Evolutionary conservation across 2,888 invertebrate species (phyloP).

Genomic region (Crocallis elinguaria): DNA sequence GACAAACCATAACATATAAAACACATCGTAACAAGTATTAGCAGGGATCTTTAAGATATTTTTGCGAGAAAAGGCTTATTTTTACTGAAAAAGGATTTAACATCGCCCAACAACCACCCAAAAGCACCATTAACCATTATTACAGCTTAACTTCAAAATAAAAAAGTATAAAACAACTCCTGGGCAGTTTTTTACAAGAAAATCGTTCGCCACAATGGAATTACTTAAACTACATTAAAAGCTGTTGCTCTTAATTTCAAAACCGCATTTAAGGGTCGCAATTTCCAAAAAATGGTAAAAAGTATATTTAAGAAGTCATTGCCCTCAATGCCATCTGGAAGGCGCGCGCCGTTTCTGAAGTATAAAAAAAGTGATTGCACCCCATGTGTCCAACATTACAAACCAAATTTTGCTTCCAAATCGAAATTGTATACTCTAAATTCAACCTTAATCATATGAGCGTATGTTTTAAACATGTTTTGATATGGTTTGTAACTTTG

Average conservation of each 20-base stretch:
- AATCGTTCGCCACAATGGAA: constrained; percentile 54
- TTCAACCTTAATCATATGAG: constrained; percentile 5
- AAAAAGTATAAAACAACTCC: constrained; percentile 26
- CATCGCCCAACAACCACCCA: background rate
- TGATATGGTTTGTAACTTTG: background rate
- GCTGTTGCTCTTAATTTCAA: constrained; percentile 56
- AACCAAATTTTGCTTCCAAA: constrained; percentile 6
- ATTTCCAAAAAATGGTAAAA: constrained; percentile 64
- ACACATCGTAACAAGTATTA: too few relatives aligned
- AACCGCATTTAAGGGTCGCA: constrained; percentile 78
- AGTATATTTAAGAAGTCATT: constrained; percentile 74
- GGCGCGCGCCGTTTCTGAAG: constrained; percentile 53
- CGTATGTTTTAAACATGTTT: background rate
- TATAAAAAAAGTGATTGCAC: constrained; percentile 52
- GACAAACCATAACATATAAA: too few relatives aligned
- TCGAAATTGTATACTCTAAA: background rate
- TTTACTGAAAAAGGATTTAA: background rate
- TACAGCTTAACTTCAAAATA: constrained; percentile 1
- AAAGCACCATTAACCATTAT: background rate
- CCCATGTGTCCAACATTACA: constrained; percentile 52
- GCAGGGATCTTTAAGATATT: too few relatives aligned
- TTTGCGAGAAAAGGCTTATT: background rate
- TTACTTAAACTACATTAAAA: constrained; percentile 68
- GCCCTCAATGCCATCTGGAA: constrained; percentile 76
- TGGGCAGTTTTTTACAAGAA: constrained; percentile 37